Evolutionary conservation across 2,888 invertebrate species (phyloP).

Genomic region (Nymphalis polychloros): DNA sequence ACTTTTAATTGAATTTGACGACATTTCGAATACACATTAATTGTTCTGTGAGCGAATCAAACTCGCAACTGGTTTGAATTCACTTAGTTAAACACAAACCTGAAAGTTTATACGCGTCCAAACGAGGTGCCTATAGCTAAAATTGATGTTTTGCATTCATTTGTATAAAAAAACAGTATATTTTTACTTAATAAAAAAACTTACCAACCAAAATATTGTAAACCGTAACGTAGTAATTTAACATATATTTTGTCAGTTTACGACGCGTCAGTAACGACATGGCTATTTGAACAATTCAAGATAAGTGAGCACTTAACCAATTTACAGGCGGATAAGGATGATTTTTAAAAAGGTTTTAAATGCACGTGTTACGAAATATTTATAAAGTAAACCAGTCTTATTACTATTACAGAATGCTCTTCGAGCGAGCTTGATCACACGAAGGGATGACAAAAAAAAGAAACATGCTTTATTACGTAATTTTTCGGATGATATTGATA

Average conservation of each 20-base stretch:
- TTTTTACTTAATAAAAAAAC: not conserved
- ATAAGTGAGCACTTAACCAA: conserved; percentile 37
- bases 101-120: not conserved
- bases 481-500: not conserved
- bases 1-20: not conserved
- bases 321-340: conserved; percentile 25
- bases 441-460: conserved; percentile 12
- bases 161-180: not conserved
- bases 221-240: not conserved
- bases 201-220: not conserved
- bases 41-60: conserved; percentile 6
- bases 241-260: not conserved
- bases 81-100: conserved; percentile 22
- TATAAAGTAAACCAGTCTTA: conserved; percentile 26
- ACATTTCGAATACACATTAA: not conserved
- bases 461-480: conserved; percentile 5
- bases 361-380: conserved; percentile 16
- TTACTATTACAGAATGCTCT: conserved; percentile 13
- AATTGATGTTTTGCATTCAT: not conserved
- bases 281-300: conserved; percentile 25
- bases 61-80: conserved; percentile 26
- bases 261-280: not conserved
- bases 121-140: not conserved
- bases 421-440: conserved; percentile 11
- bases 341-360: conserved; percentile 22